Evolutionary conservation across 2,113 vertebrate species (phyloP), one percentile per base, ranked within the genome.

Genomic region (Nycticorax nycticorax): DNA sequence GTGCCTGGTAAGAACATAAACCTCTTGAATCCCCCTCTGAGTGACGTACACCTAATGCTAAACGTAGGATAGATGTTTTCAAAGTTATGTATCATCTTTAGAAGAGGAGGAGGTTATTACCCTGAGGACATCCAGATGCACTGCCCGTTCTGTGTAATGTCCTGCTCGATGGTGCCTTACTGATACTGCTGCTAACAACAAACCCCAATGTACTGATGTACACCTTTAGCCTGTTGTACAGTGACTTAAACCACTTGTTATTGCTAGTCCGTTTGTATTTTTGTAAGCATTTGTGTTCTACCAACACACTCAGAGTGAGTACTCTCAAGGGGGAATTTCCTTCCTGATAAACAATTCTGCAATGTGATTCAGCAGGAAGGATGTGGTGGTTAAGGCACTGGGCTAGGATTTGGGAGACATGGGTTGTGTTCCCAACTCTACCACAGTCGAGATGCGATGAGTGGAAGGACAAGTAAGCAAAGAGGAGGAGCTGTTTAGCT

Each of bases 281-380:
- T 95, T 75, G 77, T 93, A 75, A 93, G 95, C 83, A n/a, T 87
- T 89, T 91, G 83, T 92, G 83, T 95, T 92, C 71, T 35, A 86
- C 89, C 91, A 89, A 91, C 74, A 64, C 84, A 43, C 73, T 95
- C 53, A 23, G 78, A 50, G 68, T 69, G 91, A 91, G 94, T 87
- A 18, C 77, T 96, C 92, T 92, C 50, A 0, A 89, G 92, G 91
- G 97, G 93, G 83, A 96, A 62, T 93, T 97, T 96, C 95, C 95
- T 96, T 97, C 95, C 97, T 95, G 92, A 82, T 94, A 95, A 96
- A 96, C 95, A 96, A 52, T 50, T 72, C 77, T 69, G 76, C 78
- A 39, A 3, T 71, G 92, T 93, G 96, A 94, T 91, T 97, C 93
- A 96, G 91, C 93, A 94, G 95, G 93, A 96, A 96, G 96, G 95